Evolutionary conservation across 1,140 invertebrate species (phyloP).

Genomic region (Berghia stephanieae): DNA sequence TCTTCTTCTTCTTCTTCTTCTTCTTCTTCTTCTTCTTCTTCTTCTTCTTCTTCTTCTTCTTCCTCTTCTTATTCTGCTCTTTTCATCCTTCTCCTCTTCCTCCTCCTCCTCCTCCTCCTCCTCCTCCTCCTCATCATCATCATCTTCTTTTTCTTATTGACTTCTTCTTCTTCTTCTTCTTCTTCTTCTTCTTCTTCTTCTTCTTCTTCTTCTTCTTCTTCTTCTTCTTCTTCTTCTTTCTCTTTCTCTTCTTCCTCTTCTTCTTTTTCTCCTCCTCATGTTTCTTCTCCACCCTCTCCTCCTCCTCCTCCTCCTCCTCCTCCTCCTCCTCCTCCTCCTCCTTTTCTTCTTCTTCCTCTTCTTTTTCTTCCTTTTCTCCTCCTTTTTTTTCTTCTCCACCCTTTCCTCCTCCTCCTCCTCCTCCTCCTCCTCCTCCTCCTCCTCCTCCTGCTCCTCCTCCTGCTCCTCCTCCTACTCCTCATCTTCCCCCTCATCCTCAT

Average conservation of each 20-base stretch:
- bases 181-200: slow-evolving; percentile 3
- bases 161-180: not conserved
- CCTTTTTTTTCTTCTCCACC: not conserved
- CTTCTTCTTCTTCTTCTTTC: not conserved
- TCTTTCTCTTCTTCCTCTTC: not conserved
- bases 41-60: not conserved
- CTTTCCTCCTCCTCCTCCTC: not conserved
- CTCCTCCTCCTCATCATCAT: too few relatives aligned
- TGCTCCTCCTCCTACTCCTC: too few relatives aligned
- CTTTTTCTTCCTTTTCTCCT: not conserved
- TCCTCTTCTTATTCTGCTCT: too few relatives aligned
- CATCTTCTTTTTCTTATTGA: too few relatives aligned
- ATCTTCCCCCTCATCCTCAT: too few relatives aligned
- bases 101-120: not conserved
- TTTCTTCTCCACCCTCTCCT: too few relatives aligned
- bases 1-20: not conserved
- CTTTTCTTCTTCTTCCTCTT: not conserved
- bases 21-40: not conserved
- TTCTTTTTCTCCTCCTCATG: too few relatives aligned
- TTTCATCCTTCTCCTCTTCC: not conserved
- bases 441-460: not conserved
- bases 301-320: too few relatives aligned
- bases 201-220: not conserved
- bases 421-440: not conserved
- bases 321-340: too few relatives aligned